A percentile compares a stretch with the other conserved stretches of the same genome.
phyloP scores from a whole-genome alignment of 1,140 invertebrate genomes.

The Brachionus manjavacas region DNA sequence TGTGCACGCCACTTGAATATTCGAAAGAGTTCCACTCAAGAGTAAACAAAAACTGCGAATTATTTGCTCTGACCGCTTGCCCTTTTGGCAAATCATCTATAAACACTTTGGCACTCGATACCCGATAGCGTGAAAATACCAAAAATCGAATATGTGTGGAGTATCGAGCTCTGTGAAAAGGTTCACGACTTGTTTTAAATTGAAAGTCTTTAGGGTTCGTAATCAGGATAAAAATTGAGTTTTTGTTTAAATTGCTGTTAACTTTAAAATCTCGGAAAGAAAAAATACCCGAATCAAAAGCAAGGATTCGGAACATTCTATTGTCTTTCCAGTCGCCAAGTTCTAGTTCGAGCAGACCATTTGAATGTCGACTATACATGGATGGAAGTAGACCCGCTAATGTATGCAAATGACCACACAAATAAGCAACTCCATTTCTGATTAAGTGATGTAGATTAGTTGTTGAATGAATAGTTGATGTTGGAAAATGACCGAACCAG shows the following conservation, averaged over 20 bases:
- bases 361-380: conserved; percentile 78
- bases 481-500: conserved; percentile 89
- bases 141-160: conserved; percentile 71
- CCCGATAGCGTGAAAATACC: conserved; percentile 66
- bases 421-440: conserved; percentile 65
- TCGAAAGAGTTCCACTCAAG: conserved; percentile 66
- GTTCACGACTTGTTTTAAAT: conserved; percentile 72
- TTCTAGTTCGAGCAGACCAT: conserved; percentile 82
- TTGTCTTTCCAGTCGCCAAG: conserved; percentile 88
- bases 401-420: conserved; percentile 88
- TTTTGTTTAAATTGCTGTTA: conserved; percentile 50
- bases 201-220: conserved; percentile 81
- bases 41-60: conserved; percentile 64
- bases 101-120: conserved; percentile 62
- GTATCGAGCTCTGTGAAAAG: conserved; percentile 64
- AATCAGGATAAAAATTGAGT: conserved; percentile 75
- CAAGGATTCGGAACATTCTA: conserved; percentile 74
- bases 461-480: conserved; percentile 72
- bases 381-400: conserved; percentile 70
- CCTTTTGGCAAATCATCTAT: conserved; percentile 66
- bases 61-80: conserved; percentile 58
- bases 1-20: conserved; percentile 67
- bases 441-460: background rate
- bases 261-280: conserved; percentile 77
- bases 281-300: conserved; percentile 80